Percentiles rank a stretch among this genome's conserved stretches.
Conservation (phyloP, 2,797 vertebrate species). For the Semotilus atromaculatus region DNA sequence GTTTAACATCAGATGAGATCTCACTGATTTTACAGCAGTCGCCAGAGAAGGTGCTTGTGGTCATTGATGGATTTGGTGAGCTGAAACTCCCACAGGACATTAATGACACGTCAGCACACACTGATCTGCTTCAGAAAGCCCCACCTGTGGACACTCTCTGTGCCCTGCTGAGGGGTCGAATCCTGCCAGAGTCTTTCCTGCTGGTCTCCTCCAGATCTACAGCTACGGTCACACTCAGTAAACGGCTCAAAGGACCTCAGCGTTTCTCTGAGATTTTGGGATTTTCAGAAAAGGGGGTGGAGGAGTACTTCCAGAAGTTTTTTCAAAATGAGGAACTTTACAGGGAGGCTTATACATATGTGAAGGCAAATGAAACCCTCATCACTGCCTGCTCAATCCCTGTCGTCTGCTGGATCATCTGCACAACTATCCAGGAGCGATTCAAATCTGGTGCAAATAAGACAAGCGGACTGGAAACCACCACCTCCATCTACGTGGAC, state of each 20-base stretch:
- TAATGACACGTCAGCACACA: background rate
- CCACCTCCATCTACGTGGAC: slow-evolving; percentile 46
- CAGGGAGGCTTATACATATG: background rate
- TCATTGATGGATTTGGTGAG: slow-evolving; percentile 54
- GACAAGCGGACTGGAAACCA: slow-evolving; percentile 9
- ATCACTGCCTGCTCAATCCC: slow-evolving; percentile 44
- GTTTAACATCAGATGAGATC: slow-evolving; percentile 27
- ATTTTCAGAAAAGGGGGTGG: slow-evolving; percentile 32
- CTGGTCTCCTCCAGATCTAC: slow-evolving; percentile 46
- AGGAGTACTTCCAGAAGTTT: slow-evolving; percentile 42
- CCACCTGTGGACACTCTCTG: slow-evolving; percentile 1
- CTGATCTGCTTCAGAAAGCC: slow-evolving; percentile 7
- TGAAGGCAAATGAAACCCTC: slow-evolving; percentile 13
- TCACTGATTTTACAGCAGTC: slow-evolving; percentile 18
- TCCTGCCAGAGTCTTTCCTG: slow-evolving; percentile 34
- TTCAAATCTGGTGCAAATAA: background rate
- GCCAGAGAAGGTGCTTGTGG: slow-evolving; percentile 32
- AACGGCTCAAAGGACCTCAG: slow-evolving; percentile 31
- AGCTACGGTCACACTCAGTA: background rate
- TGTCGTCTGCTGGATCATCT: slow-evolving; percentile 52
- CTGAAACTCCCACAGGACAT: background rate
- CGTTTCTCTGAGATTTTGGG: slow-evolving; percentile 43
- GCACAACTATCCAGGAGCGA: slow-evolving; percentile 23
- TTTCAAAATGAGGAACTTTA: background rate
- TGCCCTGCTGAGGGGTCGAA: slow-evolving; percentile 16